Conservation (phyloP, 2,113 vertebrate genomes). For the Chroicocephalus ridibundus region DNA sequence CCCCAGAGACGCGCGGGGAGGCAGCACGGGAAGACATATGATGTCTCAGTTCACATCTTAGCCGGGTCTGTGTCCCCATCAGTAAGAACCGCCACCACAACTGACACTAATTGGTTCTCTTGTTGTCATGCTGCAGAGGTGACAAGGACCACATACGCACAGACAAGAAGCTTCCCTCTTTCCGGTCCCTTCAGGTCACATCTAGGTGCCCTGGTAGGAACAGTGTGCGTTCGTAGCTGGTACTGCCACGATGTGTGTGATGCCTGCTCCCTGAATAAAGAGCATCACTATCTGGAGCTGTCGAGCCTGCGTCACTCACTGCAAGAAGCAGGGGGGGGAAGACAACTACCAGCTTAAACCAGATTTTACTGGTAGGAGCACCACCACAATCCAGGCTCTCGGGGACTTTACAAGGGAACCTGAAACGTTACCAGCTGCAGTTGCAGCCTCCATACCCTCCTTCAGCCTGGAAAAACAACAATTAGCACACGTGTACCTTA, state of each 20-base stretch:
- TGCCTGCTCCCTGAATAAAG: conserved; percentile 56
- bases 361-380: conserved; percentile 71
- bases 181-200: background rate
- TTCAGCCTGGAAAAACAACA: conserved; percentile 25
- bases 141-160: conserved; percentile 20
- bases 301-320: conserved; percentile 71
- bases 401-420: conserved; percentile 41
- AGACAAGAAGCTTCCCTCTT: background rate
- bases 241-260: background rate
- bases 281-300: conserved; percentile 67
- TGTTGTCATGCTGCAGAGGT: conserved; percentile 11
- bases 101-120: conserved; percentile 49
- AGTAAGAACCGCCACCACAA: background rate
- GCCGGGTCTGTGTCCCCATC: background rate
- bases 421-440: conserved; percentile 21
- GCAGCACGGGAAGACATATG: background rate
- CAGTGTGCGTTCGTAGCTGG: background rate
- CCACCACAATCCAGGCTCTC: conserved; percentile 58
- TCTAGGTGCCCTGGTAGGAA: background rate
- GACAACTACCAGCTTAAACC: conserved; percentile 69
- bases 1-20: background rate
- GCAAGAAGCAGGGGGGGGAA: conserved; percentile 29
- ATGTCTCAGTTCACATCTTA: conserved; percentile 27
- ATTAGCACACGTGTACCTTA: background rate
- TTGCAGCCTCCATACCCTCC: background rate